A percentile compares a stretch with the other conserved stretches of the same genome.
Evolutionary conservation across 2,113 vertebrate genomes (phyloP).

Genomic region (Benitochromis conjunctus): DNA sequence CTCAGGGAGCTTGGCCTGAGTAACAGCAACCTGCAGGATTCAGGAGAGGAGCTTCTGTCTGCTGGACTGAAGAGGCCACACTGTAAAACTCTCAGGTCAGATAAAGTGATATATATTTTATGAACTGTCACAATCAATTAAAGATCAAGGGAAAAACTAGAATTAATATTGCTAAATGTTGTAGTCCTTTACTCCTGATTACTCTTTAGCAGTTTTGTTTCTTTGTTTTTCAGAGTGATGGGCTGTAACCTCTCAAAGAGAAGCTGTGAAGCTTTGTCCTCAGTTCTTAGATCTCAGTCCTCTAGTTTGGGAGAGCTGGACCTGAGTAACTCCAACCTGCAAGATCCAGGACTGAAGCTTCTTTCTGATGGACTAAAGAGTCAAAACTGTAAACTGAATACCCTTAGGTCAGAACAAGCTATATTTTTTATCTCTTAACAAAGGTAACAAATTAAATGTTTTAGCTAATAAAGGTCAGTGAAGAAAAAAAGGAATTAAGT

Average conservation of each 20-base stretch:
- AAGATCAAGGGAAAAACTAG: fast-evolving
- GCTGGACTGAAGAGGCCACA: fast-evolving
- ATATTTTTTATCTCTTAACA: too few relatives aligned
- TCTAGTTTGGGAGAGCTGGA: not conserved
- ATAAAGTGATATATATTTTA: fast-evolving
- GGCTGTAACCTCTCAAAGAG: not conserved
- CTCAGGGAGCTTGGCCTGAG: fast-evolving
- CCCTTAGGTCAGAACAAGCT: too few relatives aligned
- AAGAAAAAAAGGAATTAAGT: too few relatives aligned
- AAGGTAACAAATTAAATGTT: too few relatives aligned
- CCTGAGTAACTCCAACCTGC: not conserved
- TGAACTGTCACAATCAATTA: fast-evolving
- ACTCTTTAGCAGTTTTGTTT: fast-evolving
- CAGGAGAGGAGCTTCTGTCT: fast-evolving
- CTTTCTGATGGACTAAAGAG: not conserved
- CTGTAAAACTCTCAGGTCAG: not conserved
- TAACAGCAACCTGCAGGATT: not conserved
- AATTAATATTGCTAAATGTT: fast-evolving
- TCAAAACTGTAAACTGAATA: fast-evolving
- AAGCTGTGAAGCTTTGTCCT: fast-evolving
- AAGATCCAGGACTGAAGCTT: fast-evolving
- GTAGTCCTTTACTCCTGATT: fast-evolving
- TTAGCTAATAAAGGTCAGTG: too few relatives aligned
- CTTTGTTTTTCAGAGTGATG: not conserved
- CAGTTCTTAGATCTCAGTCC: fast-evolving